Conservation (phyloP, 2,797 vertebrate genomes). For the Eutrigla gurnardus region DNA sequence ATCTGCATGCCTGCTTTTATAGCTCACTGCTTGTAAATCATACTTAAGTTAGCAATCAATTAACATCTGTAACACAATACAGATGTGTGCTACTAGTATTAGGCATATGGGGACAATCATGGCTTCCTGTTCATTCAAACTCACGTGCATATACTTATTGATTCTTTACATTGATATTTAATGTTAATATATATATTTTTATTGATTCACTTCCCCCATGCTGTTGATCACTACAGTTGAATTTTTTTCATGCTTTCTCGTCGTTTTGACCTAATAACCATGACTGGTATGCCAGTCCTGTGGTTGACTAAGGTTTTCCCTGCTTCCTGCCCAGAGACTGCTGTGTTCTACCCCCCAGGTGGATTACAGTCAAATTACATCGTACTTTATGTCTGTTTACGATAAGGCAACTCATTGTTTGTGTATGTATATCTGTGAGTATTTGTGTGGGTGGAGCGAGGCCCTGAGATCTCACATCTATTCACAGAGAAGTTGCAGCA, state of each 20-base stretch:
- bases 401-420: background rate
- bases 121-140: background rate
- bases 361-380: background rate
- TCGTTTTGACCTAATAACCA: background rate
- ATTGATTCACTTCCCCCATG: background rate
- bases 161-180: background rate
- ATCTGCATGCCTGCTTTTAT: slow-evolving; percentile 10
- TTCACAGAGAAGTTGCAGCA: slow-evolving; percentile 27
- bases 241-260: background rate
- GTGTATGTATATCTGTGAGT: background rate
- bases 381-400: background rate
- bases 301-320: background rate
- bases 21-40: background rate
- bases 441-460: background rate
- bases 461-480: slow-evolving; percentile 9
- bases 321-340: too few relatives aligned
- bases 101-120: background rate
- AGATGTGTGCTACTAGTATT: background rate
- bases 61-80: slow-evolving; percentile 2
- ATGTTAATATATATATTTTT: background rate
- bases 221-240: background rate
- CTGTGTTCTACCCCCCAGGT: background rate
- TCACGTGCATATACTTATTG: background rate
- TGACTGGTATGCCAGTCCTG: background rate
- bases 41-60: background rate